Conservation (phyloP, 2,888 invertebrate genomes). For the Amitus sp. region DNA sequence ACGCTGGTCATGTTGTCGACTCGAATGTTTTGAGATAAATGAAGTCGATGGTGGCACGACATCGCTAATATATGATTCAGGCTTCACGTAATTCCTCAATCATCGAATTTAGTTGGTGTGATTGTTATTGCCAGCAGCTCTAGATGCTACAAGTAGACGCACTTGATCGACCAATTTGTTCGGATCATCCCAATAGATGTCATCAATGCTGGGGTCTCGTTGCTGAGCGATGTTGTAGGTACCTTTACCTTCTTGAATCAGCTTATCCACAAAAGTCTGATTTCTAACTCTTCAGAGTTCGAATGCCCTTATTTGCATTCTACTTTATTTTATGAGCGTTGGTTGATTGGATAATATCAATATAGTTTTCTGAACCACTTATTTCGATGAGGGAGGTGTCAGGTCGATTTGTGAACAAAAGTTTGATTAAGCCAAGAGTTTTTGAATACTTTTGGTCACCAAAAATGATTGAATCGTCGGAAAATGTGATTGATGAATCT, state of each 20-base stretch:
- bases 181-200: constrained; percentile 37
- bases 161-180: constrained; percentile 37
- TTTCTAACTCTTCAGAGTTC: no score
- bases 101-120: constrained; percentile 32
- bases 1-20: no score
- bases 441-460: no score
- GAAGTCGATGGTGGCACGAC: no score
- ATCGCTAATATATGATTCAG: constrained; percentile 32
- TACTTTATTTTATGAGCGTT: constrained; percentile 37
- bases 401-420: constrained; percentile 29
- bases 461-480: constrained; percentile 9
- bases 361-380: constrained; percentile 17
- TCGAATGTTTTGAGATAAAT: no score
- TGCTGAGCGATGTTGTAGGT: neutral
- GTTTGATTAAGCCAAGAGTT: constrained; percentile 30
- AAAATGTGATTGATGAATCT: constrained; percentile 21
- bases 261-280: neutral
- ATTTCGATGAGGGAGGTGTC: constrained; percentile 1
- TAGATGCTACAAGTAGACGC: constrained; percentile 27
- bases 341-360: constrained; percentile 22
- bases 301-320: constrained; percentile 4
- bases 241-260: neutral
- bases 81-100: constrained; percentile 35
- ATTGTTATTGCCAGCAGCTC: constrained; percentile 29
- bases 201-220: constrained; percentile 10